These are phyloP conservation scores for Lepidonotus clava DNA, from an alignment of 2,888 invertebrate species.

Conservation along the genomic window DNA sequence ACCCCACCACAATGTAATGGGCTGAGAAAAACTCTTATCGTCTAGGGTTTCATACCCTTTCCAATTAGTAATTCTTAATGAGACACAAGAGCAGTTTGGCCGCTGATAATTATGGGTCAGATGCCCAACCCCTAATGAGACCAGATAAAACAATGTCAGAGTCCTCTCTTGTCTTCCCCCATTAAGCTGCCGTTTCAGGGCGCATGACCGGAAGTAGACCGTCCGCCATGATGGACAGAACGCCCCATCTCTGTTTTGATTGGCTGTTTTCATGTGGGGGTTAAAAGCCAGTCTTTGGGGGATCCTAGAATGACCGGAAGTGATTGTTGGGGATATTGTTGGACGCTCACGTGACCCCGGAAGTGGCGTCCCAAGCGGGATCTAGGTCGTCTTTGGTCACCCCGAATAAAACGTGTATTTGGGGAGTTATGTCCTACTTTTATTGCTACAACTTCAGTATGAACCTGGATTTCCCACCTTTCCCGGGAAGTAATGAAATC, in stretches of 20 bases:
- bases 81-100: neutral
- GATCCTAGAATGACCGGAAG: neutral
- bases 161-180: neutral
- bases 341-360: neutral
- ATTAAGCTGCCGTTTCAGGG: neutral
- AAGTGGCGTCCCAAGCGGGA: neutral
- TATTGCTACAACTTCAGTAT: too few relatives aligned
- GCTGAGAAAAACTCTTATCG: neutral
- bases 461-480: too few relatives aligned
- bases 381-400: too few relatives aligned
- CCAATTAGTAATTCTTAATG: neutral
- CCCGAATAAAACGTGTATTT: too few relatives aligned
- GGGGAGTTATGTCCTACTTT: too few relatives aligned
- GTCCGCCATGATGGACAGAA: neutral
- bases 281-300: neutral
- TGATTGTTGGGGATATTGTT: neutral
- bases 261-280: neutral
- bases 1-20: neutral
- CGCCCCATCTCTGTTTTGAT: neutral
- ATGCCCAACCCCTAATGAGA: neutral
- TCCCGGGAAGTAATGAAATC: too few relatives aligned
- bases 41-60: neutral
- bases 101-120: neutral
- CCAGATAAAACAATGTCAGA: neutral
- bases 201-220: slow-evolving; percentile 7